Evolutionary conservation across 2,888 invertebrate species (phyloP), one percentile per base, ranked within the genome.

Genomic region (Isotomurus palustris): DNA sequence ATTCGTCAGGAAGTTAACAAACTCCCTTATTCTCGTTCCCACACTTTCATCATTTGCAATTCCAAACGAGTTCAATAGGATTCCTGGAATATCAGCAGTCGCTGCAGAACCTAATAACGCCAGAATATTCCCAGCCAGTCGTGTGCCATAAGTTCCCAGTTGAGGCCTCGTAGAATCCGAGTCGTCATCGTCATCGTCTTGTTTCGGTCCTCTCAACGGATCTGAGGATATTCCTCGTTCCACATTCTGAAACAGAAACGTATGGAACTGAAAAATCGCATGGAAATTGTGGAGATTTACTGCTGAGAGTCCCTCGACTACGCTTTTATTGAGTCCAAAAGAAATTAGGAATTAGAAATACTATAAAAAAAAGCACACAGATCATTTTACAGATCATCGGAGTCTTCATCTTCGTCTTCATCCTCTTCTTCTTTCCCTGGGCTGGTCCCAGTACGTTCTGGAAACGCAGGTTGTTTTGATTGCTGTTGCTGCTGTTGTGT

Each of bases 71-170:
- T 56, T 56, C 35, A 55, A 47, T 14, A 60, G 49, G 43, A 60
- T 60, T 2, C 60, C 60, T 6, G 56, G 28, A 2, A 60, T 56
- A 29, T 60, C 60, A 17, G 56, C 60, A 10, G 52, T 56, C 5
- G 52, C 48, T 3, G 56, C 35, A 4, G 60, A 52, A 14, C 50
- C 22, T 21, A 60, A 48, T 4, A 60, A 25, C 32, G 56, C 52
- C 32, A 60, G n/a, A 36, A 60, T 53, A 36, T 60, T 55, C 4
- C 60, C 60, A 2, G 60, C 60, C 17, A 60, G 25, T 43, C 56
- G 55, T 2, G 48, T 51, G 27, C 60, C 60, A 53, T 56, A 60
- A 22, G 48, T 52, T 24, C 52, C 60, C 5, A 52, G 54, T 22
- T 49, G 47, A 4, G 44, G n/a, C 8, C 6, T n/a, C 19, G 6